These are phyloP conservation scores for Corythornis vintsioides DNA, from an alignment of 2,113 vertebrate genomes.

Conservation along the genomic window DNA sequence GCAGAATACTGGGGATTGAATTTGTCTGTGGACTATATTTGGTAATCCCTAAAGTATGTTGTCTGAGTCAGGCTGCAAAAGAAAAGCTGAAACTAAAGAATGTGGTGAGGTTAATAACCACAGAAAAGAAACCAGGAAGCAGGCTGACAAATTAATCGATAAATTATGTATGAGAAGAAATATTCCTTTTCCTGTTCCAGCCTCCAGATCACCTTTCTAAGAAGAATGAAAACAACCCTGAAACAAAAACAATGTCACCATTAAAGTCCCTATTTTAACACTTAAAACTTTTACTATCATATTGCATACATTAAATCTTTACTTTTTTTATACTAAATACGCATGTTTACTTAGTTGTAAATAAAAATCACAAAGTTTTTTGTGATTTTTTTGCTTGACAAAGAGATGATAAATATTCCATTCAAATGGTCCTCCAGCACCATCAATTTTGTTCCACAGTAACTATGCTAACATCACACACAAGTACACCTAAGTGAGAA, in stretches of 20 bases:
- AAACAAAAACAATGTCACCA: neutral
- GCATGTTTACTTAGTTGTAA: neutral
- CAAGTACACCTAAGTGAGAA: neutral
- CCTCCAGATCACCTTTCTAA: neutral
- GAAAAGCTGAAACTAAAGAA: conserved; percentile 7
- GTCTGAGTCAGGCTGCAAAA: neutral
- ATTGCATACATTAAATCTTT: neutral
- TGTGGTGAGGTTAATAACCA: neutral
- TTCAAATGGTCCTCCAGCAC: neutral
- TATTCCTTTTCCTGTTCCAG: neutral
- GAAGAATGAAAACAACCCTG: neutral
- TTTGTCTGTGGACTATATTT: neutral
- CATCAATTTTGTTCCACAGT: neutral
- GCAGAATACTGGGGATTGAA: neutral
- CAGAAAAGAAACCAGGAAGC: neutral
- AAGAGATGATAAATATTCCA: neutral
- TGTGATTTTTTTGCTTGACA: too few relatives aligned
- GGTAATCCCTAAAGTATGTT: neutral
- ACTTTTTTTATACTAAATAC: neutral
- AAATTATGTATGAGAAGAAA: neutral
- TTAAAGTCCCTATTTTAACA: neutral
- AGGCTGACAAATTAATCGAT: neutral
- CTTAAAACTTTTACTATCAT: neutral
- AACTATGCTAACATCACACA: neutral
- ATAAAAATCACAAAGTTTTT: neutral